phyloP scores from a whole-genome alignment of 2,797 vertebrate species.

The Phataginus tetradactyla region DNA sequence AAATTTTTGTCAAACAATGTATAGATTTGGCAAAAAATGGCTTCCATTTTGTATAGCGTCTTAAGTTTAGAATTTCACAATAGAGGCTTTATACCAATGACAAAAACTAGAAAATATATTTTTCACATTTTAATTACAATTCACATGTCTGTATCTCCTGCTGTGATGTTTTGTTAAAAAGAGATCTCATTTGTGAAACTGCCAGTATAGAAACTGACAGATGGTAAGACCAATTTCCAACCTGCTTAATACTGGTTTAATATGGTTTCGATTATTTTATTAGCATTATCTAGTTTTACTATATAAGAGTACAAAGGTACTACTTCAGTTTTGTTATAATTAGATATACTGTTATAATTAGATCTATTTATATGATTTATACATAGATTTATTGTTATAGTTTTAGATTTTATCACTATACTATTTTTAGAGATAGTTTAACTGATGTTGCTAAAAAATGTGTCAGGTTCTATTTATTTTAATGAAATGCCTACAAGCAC shows the following conservation, averaged over 20 bases:
- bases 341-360: neutral
- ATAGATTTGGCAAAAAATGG: conserved; percentile 39
- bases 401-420: conserved; percentile 50
- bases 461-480: neutral
- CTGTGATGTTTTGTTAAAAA: conserved; percentile 75
- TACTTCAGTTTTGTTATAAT: neutral
- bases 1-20: conserved; percentile 10
- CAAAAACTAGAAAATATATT: conserved; percentile 61
- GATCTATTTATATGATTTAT: neutral
- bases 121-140: conserved; percentile 70
- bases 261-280: conserved; percentile 60
- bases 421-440: conserved; percentile 35
- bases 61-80: conserved; percentile 60
- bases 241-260: conserved; percentile 68
- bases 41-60: conserved; percentile 33
- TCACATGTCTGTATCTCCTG: conserved; percentile 69
- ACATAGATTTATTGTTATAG: neutral
- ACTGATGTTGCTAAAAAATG: conserved; percentile 1
- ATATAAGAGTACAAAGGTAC: neutral
- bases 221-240: conserved; percentile 78
- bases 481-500: conserved; percentile 1
- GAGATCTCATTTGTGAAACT: conserved; percentile 63
- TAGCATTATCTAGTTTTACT: conserved; percentile 36
- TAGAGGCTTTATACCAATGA: conserved; percentile 56
- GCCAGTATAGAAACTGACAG: conserved; percentile 61